Base-by-base conservation (phyloP, 2,113 vertebrate species). In the Hypanus sabinus region DNA sequence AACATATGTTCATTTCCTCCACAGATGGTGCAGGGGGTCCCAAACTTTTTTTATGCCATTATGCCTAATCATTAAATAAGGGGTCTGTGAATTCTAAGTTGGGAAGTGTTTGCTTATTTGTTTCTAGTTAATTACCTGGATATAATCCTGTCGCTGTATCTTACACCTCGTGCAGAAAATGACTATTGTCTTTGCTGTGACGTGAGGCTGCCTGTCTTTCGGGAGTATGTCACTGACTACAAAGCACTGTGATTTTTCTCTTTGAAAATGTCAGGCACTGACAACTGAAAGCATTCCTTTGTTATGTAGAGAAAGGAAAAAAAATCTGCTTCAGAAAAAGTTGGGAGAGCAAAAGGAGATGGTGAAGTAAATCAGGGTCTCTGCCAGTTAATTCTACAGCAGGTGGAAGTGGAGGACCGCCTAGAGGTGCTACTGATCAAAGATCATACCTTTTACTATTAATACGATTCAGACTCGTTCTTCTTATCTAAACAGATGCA, bases 231-330 rank as follows among this genome's bases (percentile, higher is more conserved):
- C 9, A 83, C 55, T 60, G 46, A 27, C 46, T 57, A 55, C 55
- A 57, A 57, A 30, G 22, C 1, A 9, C 81, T 85, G 55, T 22
- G 24, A 57, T 30, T 27, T 60, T 85, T 85, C 22, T 57, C 14
- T 85, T 11, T 20, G 60, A 65, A 68, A 65, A n/a, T 2, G 60
- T 68, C 60, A 6, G 60, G n/a, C 14, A 14, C 60, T 68, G 16
- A 90, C 85, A 90, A 90, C 16, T 24, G 62, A 18, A 68, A 20
- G 27, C 6, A 90, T 68, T 90, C 62, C 85, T 90, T 90, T 90
- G 30, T 90, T 14, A 65, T 90, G 85, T 18, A 65, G 60, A 30
- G 57, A 83, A 85, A 11, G 33, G n/a, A n/a, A 68, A 6, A 65
- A 18, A 18, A 5, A 14, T 36, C 1, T 18, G 62, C 33, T 87